Evolutionary conservation across 2,113 vertebrate species (phyloP).

Genomic region (Gobio gobio): DNA sequence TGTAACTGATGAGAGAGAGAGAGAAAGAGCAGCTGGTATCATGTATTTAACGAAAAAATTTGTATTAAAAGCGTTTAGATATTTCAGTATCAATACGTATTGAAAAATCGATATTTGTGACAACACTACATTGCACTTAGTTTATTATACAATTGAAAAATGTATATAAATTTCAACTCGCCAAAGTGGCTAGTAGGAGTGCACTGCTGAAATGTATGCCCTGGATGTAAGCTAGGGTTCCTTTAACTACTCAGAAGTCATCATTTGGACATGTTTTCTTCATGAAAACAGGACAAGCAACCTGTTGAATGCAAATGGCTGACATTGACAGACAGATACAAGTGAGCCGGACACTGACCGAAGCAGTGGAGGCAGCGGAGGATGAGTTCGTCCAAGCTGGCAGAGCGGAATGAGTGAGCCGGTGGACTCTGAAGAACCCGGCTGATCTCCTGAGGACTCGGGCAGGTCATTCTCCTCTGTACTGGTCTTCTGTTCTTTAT

Average conservation of each 20-base stretch:
- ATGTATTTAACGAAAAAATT: too few relatives aligned
- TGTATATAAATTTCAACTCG: too few relatives aligned
- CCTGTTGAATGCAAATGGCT: background rate
- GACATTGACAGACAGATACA: background rate
- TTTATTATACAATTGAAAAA: too few relatives aligned
- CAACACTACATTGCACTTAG: too few relatives aligned
- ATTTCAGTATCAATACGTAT: too few relatives aligned
- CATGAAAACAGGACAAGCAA: background rate
- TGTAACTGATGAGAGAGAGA: too few relatives aligned
- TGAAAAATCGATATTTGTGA: too few relatives aligned
- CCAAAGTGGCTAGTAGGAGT: too few relatives aligned
- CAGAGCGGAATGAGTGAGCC: conserved; percentile 71
- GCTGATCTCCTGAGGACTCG: conserved; percentile 85
- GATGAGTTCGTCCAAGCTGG: conserved; percentile 86
- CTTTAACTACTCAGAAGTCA: background rate
- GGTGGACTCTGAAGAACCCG: conserved; percentile 78
- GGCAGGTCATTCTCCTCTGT: conserved; percentile 87
- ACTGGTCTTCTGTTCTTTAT: conserved; percentile 70
- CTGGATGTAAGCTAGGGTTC: too few relatives aligned
- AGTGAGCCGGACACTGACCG: conserved; percentile 68
- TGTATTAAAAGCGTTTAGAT: too few relatives aligned
- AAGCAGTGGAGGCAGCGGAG: conserved; percentile 87
- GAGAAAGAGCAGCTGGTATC: too few relatives aligned
- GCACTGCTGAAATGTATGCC: too few relatives aligned
- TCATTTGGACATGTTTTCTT: background rate